Evolutionary conservation across 2,113 vertebrate genomes (phyloP).

Genomic region (Siniperca knerii): DNA sequence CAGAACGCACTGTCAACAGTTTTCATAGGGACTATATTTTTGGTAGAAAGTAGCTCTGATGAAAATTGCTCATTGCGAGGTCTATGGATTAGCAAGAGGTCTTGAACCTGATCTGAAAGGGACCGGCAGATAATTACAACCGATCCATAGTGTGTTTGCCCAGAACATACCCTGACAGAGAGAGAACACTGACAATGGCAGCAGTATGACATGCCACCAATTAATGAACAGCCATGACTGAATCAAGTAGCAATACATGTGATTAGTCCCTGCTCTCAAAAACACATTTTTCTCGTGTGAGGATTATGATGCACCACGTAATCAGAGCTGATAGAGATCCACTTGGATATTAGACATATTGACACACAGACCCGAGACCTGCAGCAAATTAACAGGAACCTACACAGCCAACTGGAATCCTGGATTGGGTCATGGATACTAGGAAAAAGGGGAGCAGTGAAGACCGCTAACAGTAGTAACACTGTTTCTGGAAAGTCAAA

Average conservation of each 20-base stretch:
- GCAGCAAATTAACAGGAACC: not conserved
- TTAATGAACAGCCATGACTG: not conserved
- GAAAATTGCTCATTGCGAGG: no score
- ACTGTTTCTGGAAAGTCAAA: not conserved
- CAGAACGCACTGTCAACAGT: no score
- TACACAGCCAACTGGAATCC: not conserved
- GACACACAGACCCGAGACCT: not conserved
- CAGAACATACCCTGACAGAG: not conserved
- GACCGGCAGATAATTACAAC: not conserved
- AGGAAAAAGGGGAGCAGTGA: not conserved
- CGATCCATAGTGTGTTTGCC: not conserved
- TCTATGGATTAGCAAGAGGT: no score
- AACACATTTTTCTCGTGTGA: not conserved
- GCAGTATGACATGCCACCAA: not conserved
- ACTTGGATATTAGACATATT: not conserved
- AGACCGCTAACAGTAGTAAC: not conserved
- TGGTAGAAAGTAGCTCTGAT: no score
- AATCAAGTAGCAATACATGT: not conserved
- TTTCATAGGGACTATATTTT: no score
- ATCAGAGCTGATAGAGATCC: not conserved
- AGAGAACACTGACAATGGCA: not conserved
- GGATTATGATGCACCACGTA: not conserved
- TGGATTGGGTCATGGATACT: not conserved
- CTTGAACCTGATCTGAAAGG: no score
- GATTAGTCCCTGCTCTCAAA: not conserved